Conservation (phyloP, 2,113 vertebrate species). For the Trematomus loennbergii region DNA sequence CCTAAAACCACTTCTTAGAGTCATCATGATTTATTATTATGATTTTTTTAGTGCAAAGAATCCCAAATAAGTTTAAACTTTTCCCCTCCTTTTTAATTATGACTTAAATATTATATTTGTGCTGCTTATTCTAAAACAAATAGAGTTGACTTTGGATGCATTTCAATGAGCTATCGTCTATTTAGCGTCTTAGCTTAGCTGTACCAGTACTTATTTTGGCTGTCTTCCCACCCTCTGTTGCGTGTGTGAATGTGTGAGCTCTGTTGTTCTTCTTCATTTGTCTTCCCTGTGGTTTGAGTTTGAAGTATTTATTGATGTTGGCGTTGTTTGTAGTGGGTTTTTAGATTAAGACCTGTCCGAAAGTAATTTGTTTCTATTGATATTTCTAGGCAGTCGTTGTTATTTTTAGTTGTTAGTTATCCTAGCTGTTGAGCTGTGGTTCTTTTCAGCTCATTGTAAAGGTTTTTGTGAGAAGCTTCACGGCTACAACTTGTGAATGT, state of each 20-base stretch:
- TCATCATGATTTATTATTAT: slow-evolving; percentile 4
- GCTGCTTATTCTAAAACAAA: neutral
- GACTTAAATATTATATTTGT: slow-evolving; percentile 1
- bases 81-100: slow-evolving; percentile 3
- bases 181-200: slow-evolving; percentile 21
- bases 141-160: slow-evolving; percentile 12
- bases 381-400: slow-evolving; percentile 38
- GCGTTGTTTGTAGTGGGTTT: slow-evolving; percentile 39
- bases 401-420: slow-evolving; percentile 11
- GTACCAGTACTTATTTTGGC: slow-evolving; percentile 24
- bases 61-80: neutral
- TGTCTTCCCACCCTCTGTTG: neutral
- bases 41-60: slow-evolving; percentile 19
- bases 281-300: slow-evolving; percentile 46
- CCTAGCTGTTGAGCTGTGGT: slow-evolving; percentile 1
- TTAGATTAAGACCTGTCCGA: slow-evolving; percentile 53
- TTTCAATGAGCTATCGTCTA: slow-evolving; percentile 20
- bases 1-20: neutral
- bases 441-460: slow-evolving; percentile 15
- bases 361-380: slow-evolving; percentile 36
- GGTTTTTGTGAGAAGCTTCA: neutral
- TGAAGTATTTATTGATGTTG: slow-evolving; percentile 56
- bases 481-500: slow-evolving; percentile 10
- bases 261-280: slow-evolving; percentile 42
- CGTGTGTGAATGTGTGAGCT: slow-evolving; percentile 27